These are phyloP conservation scores for Troides oblongomaculatus DNA, from an alignment of 2,888 invertebrate genomes.

Conservation along the genomic window DNA sequence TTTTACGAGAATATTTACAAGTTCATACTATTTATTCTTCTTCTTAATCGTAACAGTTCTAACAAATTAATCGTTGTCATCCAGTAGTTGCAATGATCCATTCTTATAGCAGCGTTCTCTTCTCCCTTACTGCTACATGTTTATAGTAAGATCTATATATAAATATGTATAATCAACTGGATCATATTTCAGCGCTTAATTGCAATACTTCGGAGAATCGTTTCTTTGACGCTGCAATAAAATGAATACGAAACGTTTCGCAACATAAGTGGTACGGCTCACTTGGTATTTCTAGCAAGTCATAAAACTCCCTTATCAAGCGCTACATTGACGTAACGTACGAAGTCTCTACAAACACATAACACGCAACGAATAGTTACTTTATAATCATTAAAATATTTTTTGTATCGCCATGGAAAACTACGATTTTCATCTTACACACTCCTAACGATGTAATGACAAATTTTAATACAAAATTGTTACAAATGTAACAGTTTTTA, in stretches of 20 bases:
- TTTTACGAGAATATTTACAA: too few species aligned
- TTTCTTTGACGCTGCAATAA: background rate
- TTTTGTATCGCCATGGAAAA: slow-evolving; percentile 13
- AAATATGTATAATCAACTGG: background rate
- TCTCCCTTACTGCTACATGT: too few species aligned
- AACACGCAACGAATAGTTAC: background rate
- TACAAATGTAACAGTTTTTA: too few species aligned
- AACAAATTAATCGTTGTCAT: too few species aligned
- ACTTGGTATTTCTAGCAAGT: slow-evolving; percentile 8
- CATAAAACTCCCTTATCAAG: slow-evolving; percentile 21
- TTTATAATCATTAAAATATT: slow-evolving; percentile 10
- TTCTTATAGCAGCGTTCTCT: too few species aligned
- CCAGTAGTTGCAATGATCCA: too few species aligned
- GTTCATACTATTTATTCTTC: too few species aligned
- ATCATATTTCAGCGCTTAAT: background rate
- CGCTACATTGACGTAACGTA: slow-evolving; percentile 4
- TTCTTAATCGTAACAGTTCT: too few species aligned
- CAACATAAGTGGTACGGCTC: background rate
- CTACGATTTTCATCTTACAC: background rate
- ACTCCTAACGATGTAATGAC: background rate
- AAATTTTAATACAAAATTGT: too few species aligned
- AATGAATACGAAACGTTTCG: background rate
- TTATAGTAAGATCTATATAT: background rate
- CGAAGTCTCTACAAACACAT: background rate
- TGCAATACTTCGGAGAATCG: background rate